Base-by-base conservation (phyloP, 2,113 vertebrate species). In the Pholis gunnellus region DNA sequence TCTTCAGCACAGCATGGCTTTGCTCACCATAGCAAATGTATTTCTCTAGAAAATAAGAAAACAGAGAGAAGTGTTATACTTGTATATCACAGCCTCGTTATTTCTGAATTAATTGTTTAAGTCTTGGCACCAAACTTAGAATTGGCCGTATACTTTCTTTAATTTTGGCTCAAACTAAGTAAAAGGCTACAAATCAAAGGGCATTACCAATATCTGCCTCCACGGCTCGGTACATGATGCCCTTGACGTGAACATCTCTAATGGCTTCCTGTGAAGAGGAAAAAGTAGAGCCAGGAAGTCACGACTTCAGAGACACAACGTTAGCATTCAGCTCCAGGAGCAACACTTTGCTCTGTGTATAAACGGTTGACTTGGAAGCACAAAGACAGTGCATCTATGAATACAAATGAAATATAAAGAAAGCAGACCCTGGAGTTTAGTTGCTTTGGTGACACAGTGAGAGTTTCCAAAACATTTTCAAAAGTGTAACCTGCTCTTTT, bases 21-120 rank as follows among this genome's bases (percentile, higher is more conserved):
- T 98, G 96, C 77, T 99, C 98, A 0, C 96, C 97, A 0, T 99
- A 99, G 92, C 97, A 97, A 93, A 99, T 96, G 69, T 98, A 99
- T 84, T 98, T 98, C 38, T 96, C 98, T 99, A 89, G 7, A 79
- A 81, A 74, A 72, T 57, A 7, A 75, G 22, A 78, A 60, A 73
- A 38, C 20, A 56, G 13, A 34, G 22, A 31, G 52, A n/a, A n/a
- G 36, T 68, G 29, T 77, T 72, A 83, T 72, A 60, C 57, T 72
- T 56, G 11, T 42, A 75, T 31, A 72, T 83, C 65, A 75, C 46
- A 61, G 38, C 38, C 54, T 78, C n/a, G 27, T 74, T 63, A 70
- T 40, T 72, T 11, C 50, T 57, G 29, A 42, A 78, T 75, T 54
- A 22, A 27, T 36, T 81, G 59, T 76, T 73, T 65, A 72, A 54